phyloP scores from a whole-genome alignment of 2,113 vertebrate genomes.

The Papio anubis region DNA sequence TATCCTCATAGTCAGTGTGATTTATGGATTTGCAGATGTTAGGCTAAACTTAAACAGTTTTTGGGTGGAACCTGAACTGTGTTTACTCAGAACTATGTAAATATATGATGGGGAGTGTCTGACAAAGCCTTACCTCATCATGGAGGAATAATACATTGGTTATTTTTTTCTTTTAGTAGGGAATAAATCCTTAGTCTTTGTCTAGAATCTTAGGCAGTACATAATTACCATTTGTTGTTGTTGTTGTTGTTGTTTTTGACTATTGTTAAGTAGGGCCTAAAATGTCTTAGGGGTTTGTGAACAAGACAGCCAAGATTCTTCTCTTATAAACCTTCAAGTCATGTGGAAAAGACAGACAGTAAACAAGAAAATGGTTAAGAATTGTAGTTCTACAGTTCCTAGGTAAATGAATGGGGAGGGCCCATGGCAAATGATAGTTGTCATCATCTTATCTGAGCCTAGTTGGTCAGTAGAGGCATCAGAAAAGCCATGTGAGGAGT shows the following conservation, averaged over 20 bases:
- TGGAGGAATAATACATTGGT: slow-evolving; percentile 37
- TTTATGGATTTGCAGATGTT: slow-evolving; percentile 58
- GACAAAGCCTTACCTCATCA: slow-evolving; percentile 42
- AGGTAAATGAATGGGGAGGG: neutral
- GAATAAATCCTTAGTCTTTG: slow-evolving; percentile 33
- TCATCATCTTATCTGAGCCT: neutral
- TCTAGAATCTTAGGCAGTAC: slow-evolving; percentile 27
- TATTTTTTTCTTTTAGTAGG: neutral
- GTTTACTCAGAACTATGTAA: slow-evolving; percentile 44
- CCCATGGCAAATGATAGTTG: neutral
- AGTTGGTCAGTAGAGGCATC: neutral
- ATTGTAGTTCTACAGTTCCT: neutral
- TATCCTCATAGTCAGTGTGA: slow-evolving; percentile 17
- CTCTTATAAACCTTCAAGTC: neutral
- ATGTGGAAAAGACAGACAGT: neutral
- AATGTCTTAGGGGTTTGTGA: neutral
- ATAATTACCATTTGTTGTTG: neutral
- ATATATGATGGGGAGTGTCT: slow-evolving; percentile 33
- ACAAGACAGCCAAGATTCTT: neutral
- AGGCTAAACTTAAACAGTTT: slow-evolving; percentile 25
- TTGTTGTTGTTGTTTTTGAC: neutral
- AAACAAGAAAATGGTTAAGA: slow-evolving; percentile 19
- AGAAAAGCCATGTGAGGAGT: neutral
- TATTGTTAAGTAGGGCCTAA: slow-evolving; percentile 12
- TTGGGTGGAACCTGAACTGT: slow-evolving; percentile 31